Evolutionary conservation across 2,888 invertebrate species (phyloP).

Genomic region (Aricia artaxerxes): DNA sequence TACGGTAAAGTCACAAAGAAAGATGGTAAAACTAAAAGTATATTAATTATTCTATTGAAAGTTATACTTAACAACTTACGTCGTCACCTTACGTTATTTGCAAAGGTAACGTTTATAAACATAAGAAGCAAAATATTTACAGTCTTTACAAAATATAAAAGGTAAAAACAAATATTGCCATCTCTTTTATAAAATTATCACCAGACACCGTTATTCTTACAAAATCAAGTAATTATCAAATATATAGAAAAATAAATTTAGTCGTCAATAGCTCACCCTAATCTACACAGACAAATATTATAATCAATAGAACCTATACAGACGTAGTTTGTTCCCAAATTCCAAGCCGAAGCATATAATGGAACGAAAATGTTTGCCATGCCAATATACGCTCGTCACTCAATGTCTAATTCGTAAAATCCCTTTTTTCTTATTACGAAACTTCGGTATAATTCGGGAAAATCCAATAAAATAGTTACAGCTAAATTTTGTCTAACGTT

Average conservation of each 20-base stretch:
- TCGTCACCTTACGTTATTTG: constrained; percentile 6
- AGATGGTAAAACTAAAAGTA: constrained; percentile 8
- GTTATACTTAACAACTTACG: constrained; percentile 22
- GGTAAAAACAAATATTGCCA: constrained; percentile 26
- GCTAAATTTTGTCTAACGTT: not conserved
- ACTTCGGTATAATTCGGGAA: not conserved
- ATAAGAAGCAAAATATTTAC: constrained; percentile 29
- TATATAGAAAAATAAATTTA: constrained; percentile 17
- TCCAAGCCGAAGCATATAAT: constrained; percentile 8
- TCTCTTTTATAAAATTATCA: constrained; percentile 29
- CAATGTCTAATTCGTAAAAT: not conserved
- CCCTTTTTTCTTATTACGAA: not conserved
- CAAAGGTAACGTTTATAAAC: constrained; percentile 5
- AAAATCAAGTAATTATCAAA: constrained; percentile 9
- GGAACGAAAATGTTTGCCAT: not conserved
- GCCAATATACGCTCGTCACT: constrained; percentile 15
- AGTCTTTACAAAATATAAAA: constrained; percentile 31
- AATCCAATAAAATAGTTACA: not conserved
- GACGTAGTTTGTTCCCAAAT: constrained; percentile 72
- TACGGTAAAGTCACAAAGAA: not conserved
- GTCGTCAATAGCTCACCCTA: constrained; percentile 7
- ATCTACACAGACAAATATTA: constrained; percentile 27
- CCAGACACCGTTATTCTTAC: constrained; percentile 23
- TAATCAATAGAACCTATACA: constrained; percentile 43
- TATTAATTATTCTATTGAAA: constrained; percentile 17